Conservation (phyloP, 2,888 invertebrate genomes). For the Neria commutata region DNA sequence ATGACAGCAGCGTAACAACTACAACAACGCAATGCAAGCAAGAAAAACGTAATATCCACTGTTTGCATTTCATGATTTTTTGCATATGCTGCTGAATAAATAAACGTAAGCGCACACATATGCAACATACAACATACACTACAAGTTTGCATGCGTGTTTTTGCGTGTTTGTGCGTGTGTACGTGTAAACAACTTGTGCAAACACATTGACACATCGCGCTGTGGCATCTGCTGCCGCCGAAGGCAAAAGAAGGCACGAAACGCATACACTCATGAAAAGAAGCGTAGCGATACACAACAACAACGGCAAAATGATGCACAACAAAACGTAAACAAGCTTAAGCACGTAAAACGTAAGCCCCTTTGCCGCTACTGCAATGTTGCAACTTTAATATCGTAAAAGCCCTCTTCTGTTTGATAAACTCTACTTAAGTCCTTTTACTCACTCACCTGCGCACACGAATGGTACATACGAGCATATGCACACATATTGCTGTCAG, state of each 20-base stretch:
- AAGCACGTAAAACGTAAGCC: background rate
- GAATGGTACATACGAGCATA: no score
- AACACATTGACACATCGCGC: conserved; percentile 49
- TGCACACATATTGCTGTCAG: no score
- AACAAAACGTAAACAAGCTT: conserved; percentile 10
- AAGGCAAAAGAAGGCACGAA: conserved; percentile 33
- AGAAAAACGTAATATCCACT: conserved; percentile 36
- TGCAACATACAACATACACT: conserved; percentile 17
- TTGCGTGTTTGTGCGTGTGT: conserved; percentile 18
- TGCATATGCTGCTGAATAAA: conserved; percentile 39
- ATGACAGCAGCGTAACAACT: background rate
- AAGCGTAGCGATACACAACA: no score
- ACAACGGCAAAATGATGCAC: conserved; percentile 10
- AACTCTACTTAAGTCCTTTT: no score
- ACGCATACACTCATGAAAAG: background rate
- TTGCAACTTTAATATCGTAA: no score
- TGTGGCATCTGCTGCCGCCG: conserved; percentile 51
- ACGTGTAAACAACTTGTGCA: conserved; percentile 43
- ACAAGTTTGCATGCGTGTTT: background rate
- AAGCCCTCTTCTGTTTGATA: no score
- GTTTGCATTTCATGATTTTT: conserved; percentile 52
- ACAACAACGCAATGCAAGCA: background rate
- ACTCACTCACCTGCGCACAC: no score
- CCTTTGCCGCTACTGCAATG: background rate
- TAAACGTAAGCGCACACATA: conserved; percentile 35